These are phyloP conservation scores for Ceratina japonica DNA, from an alignment of 1,140 invertebrate genomes.

Conservation along the genomic window DNA sequence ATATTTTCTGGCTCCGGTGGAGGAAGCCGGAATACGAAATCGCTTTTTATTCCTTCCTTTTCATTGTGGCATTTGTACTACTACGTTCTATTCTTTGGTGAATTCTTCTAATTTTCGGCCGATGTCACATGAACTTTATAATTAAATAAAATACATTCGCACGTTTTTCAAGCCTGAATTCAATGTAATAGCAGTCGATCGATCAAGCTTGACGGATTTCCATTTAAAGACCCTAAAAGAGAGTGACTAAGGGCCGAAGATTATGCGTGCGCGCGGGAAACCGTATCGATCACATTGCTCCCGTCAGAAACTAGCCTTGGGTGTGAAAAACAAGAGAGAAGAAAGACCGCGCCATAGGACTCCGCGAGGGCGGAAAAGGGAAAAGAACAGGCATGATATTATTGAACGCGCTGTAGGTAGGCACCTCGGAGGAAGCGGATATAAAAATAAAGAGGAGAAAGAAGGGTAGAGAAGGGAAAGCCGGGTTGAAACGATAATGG, in stretches of 20 bases:
- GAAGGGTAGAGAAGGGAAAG: conserved; percentile 16
- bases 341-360: not conserved
- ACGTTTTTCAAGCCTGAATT: too few species aligned
- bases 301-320: conserved; percentile 16
- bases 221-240: not conserved
- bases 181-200: not conserved
- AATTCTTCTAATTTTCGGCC: too few species aligned
- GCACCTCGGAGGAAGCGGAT: conserved; percentile 21
- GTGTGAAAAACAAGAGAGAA: conserved; percentile 24
- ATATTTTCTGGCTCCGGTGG: not conserved
- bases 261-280: conserved; percentile 33
- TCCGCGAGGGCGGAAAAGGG: not conserved
- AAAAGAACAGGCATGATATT: conserved; percentile 21
- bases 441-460: conserved; percentile 40
- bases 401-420: conserved; percentile 43
- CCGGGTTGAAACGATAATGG: conserved; percentile 63
- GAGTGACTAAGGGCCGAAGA: not conserved
- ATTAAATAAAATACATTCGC: too few species aligned
- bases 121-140: too few species aligned
- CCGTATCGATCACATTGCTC: conserved; percentile 47
- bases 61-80: too few species aligned
- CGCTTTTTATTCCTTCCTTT: too few species aligned
- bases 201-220: not conserved
- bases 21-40: too few species aligned
- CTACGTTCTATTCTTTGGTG: too few species aligned